Conservation (phyloP, 2,888 invertebrate species). For the Standfussiana lucernea region DNA sequence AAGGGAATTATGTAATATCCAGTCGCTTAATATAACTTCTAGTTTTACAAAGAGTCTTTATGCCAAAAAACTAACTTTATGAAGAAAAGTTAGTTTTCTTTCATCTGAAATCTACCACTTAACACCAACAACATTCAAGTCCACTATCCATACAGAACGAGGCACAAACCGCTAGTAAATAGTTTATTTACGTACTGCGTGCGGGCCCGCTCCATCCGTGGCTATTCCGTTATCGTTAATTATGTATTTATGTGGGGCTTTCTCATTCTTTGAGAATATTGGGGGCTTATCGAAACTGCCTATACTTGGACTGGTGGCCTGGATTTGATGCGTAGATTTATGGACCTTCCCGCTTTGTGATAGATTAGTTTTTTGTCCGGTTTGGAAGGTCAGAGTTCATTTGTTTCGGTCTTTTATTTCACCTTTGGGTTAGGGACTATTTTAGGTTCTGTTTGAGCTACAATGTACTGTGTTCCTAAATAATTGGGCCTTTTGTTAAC, state of each 20-base stretch:
- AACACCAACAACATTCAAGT: slow-evolving; percentile 39
- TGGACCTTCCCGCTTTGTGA: slow-evolving; percentile 48
- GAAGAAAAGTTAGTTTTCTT: too few relatives aligned
- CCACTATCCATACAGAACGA: slow-evolving; percentile 44
- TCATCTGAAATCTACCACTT: not conserved
- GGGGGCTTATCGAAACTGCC: slow-evolving; percentile 61
- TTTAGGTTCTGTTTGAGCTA: not conserved
- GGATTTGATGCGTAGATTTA: slow-evolving; percentile 62
- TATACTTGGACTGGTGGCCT: slow-evolving; percentile 45
- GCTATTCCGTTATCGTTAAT: slow-evolving; percentile 71
- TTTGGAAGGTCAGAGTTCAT: slow-evolving; percentile 16
- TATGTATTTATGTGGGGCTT: slow-evolving; percentile 71
- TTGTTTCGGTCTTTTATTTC: not conserved
- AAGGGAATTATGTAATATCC: not conserved
- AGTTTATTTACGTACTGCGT: slow-evolving; percentile 67
- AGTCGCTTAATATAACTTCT: not conserved
- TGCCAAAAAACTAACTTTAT: not conserved
- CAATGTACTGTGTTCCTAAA: not conserved
- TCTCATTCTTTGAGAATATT: slow-evolving; percentile 64
- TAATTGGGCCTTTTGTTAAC: not conserved
- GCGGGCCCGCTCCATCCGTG: slow-evolving; percentile 54
- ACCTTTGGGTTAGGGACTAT: slow-evolving; percentile 10
- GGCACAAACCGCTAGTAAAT: slow-evolving; percentile 62
- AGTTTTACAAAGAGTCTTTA: not conserved
- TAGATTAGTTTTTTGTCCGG: slow-evolving; percentile 42